These are phyloP conservation scores for Spodoptera frugiperda DNA, from an alignment of 1,140 invertebrate species.

Conservation along the genomic window DNA sequence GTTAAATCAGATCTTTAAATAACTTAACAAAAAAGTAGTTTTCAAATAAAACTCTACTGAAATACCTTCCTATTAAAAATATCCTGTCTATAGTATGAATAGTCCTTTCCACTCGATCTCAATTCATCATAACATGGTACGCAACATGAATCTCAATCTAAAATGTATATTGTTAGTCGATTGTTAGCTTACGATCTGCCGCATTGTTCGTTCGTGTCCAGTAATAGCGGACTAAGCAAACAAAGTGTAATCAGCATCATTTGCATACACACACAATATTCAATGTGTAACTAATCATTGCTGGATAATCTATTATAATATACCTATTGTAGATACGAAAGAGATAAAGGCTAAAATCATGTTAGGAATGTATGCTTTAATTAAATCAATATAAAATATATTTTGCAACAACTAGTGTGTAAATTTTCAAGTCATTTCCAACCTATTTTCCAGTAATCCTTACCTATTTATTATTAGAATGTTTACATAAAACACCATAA, in stretches of 20 bases:
- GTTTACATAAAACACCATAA: not conserved
- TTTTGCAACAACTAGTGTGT: too few species aligned
- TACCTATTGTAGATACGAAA: not conserved
- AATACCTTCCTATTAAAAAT: too few species aligned
- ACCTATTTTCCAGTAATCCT: not conserved
- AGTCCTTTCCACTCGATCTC: not conserved
- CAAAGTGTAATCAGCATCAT: constrained; percentile 54
- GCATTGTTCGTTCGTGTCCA: constrained; percentile 19
- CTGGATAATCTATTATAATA: constrained; percentile 1
- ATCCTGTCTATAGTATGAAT: not conserved
- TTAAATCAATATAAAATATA: too few species aligned
- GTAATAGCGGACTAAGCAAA: constrained; percentile 52
- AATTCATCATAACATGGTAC: not conserved
- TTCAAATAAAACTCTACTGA: too few species aligned
- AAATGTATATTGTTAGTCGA: constrained; percentile 34
- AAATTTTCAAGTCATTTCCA: not conserved
- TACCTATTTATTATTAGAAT: too few species aligned
- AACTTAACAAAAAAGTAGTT: too few species aligned
- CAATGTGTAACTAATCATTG: constrained; percentile 52
- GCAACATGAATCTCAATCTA: constrained; percentile 7
- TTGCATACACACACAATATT: constrained; percentile 56
- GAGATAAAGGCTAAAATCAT: too few species aligned
- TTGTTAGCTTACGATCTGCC: constrained; percentile 30
- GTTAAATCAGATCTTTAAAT: too few species aligned
- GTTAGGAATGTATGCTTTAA: too few species aligned